A percentile compares a stretch with the other conserved stretches of the same genome.
Conservation (phyloP, 2,113 vertebrate genomes). For the Ramphastos sulfuratus region DNA sequence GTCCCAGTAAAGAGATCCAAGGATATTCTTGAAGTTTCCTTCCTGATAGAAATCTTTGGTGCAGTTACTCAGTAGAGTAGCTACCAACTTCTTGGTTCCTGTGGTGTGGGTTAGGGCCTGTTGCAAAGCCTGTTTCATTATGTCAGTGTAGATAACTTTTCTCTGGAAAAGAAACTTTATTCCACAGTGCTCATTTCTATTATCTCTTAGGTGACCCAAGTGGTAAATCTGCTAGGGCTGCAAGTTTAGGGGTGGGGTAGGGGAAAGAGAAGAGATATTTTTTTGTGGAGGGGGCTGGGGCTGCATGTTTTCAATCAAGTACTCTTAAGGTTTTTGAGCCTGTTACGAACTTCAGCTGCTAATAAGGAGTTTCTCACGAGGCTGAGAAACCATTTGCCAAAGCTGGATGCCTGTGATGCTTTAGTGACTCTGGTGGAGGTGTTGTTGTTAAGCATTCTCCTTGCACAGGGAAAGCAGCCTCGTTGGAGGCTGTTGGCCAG, state of each 20-base stretch:
- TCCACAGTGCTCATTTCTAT: conserved; percentile 27
- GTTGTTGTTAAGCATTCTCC: background rate
- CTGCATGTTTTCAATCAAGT: conserved; percentile 33
- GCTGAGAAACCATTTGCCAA: background rate
- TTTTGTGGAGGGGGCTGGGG: background rate
- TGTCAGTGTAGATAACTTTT: background rate
- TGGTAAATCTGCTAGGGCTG: background rate
- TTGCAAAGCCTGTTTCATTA: background rate
- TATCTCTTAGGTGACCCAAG: conserved; percentile 17
- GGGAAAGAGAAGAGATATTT: background rate
- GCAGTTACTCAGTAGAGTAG: conserved; percentile 1
- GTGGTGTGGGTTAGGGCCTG: conserved; percentile 38
- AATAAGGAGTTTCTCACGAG: conserved; percentile 17
- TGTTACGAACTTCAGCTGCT: conserved; percentile 68
- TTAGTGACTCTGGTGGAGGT: background rate
- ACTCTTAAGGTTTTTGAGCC: conserved; percentile 50
- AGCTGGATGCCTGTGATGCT: background rate
- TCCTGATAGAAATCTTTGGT: background rate
- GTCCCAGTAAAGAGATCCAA: background rate
- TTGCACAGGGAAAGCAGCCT: background rate
- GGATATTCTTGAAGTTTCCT: background rate
- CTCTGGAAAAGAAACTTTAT: background rate
- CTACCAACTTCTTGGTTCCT: conserved; percentile 22
- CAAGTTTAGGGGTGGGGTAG: background rate
- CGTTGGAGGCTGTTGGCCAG: background rate